Conservation (phyloP, 2,113 vertebrate species). For the Chaenocephalus aceratus region DNA sequence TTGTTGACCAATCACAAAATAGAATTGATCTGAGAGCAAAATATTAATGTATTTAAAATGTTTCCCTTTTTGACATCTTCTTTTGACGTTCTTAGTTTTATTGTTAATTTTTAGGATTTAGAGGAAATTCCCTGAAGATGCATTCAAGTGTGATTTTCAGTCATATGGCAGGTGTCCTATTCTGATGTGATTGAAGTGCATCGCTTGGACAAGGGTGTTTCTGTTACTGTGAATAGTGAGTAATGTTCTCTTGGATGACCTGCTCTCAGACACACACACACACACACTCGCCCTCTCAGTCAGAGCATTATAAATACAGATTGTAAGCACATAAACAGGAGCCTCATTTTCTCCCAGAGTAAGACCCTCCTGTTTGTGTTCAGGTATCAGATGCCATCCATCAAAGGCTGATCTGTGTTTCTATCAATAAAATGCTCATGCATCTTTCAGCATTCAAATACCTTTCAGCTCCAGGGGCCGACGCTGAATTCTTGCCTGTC, state of each 20-base stretch:
- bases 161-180: not conserved
- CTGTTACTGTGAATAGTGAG: not conserved
- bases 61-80: not conserved
- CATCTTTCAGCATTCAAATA: conserved; percentile 85
- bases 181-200: not conserved
- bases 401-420: conserved; percentile 73
- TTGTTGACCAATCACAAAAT: too few relatives aligned
- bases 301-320: conserved; percentile 55
- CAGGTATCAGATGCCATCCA: conserved; percentile 67
- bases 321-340: conserved; percentile 52
- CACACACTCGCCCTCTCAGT: conserved; percentile 25
- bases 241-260: conserved; percentile 20
- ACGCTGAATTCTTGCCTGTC: conserved; percentile 63
- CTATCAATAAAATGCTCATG: conserved; percentile 79
- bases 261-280: conserved; percentile 21
- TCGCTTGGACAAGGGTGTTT: not conserved
- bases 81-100: not conserved
- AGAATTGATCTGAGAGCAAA: too few relatives aligned
- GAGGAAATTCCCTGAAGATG: not conserved
- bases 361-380: conserved; percentile 43
- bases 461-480: conserved; percentile 68
- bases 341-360: conserved; percentile 46
- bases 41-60: too few relatives aligned
- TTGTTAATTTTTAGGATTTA: not conserved
- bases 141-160: conserved; percentile 2